phyloP scores from a whole-genome alignment of 2,888 invertebrate genomes.

The Anthophora plumipes region DNA sequence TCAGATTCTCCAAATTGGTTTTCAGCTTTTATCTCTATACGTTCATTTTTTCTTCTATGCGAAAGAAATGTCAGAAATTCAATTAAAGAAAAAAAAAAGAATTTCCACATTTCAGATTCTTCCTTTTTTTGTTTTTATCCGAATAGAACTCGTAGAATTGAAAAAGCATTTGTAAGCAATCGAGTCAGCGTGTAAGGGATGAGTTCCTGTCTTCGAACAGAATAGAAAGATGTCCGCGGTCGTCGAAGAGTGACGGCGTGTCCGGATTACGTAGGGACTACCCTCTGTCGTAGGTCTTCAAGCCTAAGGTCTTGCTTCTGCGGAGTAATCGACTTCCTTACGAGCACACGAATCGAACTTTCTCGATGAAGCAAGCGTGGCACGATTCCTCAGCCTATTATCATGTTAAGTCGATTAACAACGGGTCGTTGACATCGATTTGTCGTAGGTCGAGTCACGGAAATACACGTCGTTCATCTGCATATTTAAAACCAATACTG shows the following conservation, averaged over 20 bases:
- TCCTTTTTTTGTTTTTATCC: conserved; percentile 45
- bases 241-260: conserved; percentile 36
- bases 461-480: neutral
- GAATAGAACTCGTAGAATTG: conserved; percentile 34
- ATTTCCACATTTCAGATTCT: no score
- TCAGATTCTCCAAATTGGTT: no score
- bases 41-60: no score
- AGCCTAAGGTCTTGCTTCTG: conserved; percentile 60
- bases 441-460: conserved; percentile 45
- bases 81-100: no score
- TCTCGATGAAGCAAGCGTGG: conserved; percentile 65
- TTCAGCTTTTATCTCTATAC: no score
- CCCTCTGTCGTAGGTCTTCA: conserved; percentile 70
- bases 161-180: neutral
- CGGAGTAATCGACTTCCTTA: conserved; percentile 70
- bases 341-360: conserved; percentile 66
- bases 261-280: conserved; percentile 60
- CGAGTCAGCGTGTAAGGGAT: neutral
- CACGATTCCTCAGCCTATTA: conserved; percentile 71
- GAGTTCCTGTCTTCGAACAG: neutral
- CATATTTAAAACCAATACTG: no score
- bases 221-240: conserved; percentile 32
- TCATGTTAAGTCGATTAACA: conserved; percentile 68
- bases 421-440: conserved; percentile 67
- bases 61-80: no score